A percentile compares a stretch with the other conserved stretches of the same genome.
Evolutionary conservation across 2,113 vertebrate genomes (phyloP).

Genomic region (Ifrita kowaldi): DNA sequence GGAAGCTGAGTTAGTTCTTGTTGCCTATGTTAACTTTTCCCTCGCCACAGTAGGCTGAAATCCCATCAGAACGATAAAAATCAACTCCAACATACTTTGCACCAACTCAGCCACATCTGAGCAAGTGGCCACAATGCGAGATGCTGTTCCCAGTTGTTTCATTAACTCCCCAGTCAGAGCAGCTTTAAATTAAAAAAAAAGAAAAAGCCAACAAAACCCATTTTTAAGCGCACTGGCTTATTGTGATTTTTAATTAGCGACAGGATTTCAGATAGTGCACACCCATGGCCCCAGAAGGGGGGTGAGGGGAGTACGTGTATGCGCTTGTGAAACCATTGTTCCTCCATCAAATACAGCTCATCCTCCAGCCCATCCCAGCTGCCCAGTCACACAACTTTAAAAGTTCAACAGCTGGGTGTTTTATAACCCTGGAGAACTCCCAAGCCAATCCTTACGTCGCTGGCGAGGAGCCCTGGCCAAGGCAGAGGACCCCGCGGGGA

Average conservation of each 20-base stretch:
- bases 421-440: not conserved
- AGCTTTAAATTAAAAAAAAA: not conserved
- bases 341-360: not conserved
- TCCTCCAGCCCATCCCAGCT: not conserved
- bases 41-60: not conserved
- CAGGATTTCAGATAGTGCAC: conserved; percentile 19
- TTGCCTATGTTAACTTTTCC: not conserved
- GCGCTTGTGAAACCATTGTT: not conserved
- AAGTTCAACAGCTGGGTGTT: conserved; percentile 11
- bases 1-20: not conserved
- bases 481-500: not conserved
- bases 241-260: not conserved
- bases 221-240: not conserved
- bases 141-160: not conserved
- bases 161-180: not conserved
- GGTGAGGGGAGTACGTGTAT: not conserved
- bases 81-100: not conserved
- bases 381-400: not conserved
- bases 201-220: not conserved
- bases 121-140: not conserved
- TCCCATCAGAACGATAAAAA: not conserved
- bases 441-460: not conserved
- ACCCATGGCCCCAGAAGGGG: not conserved
- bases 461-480: not conserved
- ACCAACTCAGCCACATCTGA: not conserved